Evolutionary conservation across 2,113 vertebrate species (phyloP).

Genomic region (Gyps fulvus): DNA sequence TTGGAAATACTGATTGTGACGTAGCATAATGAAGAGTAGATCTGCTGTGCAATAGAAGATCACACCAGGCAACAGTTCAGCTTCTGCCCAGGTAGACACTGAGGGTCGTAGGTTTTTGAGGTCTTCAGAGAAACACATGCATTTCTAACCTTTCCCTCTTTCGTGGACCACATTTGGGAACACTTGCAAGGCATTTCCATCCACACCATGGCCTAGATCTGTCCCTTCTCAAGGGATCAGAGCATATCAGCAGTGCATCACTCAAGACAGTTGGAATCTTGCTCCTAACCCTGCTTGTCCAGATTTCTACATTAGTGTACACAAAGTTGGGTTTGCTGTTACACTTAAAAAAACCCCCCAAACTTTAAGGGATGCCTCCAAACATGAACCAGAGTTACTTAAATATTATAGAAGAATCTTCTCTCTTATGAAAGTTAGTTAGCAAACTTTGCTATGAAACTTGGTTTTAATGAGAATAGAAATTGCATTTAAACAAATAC

Average conservation of each 20-base stretch:
- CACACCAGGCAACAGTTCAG: neutral
- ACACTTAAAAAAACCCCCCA: neutral
- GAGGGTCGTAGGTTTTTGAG: neutral
- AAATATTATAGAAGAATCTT: neutral
- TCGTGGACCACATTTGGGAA: neutral
- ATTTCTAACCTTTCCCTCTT: neutral
- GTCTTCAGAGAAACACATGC: neutral
- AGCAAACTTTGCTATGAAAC: neutral
- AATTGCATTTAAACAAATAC: neutral
- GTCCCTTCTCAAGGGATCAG: neutral
- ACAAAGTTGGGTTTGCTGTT: neutral
- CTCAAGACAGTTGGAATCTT: neutral
- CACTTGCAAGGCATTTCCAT: neutral
- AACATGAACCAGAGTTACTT: neutral
- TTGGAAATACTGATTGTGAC: neutral
- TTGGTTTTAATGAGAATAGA: neutral
- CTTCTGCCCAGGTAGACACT: neutral
- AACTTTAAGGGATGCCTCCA: neutral
- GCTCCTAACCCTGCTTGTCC: neutral
- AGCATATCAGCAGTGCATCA: neutral
- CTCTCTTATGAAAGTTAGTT: neutral
- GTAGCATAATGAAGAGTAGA: neutral
- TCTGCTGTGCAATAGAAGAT: neutral
- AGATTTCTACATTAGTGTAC: neutral
- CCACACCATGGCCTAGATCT: neutral